These are phyloP conservation scores for Cydia fagiglandana DNA, from an alignment of 1,140 invertebrate species.

Conservation along the genomic window DNA sequence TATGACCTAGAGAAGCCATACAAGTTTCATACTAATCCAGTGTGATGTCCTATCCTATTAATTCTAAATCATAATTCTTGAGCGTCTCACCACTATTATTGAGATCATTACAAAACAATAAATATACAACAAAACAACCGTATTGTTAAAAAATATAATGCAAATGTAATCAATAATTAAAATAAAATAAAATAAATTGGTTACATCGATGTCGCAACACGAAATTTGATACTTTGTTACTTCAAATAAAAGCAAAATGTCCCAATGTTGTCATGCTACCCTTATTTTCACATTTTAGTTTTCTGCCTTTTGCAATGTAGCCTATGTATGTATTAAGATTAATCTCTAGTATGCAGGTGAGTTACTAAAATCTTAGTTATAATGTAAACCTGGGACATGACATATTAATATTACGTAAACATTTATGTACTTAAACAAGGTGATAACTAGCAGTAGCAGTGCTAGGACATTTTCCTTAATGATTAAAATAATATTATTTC, in stretches of 20 bases:
- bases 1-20: neutral
- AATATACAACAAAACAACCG: neutral
- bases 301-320: too few relatives aligned
- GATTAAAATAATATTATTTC: neutral
- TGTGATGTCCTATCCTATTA: neutral
- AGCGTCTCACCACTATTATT: conserved; percentile 29
- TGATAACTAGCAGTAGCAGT: neutral
- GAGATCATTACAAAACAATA: conserved; percentile 48
- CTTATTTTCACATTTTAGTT: too few relatives aligned
- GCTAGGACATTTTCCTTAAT: neutral
- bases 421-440: too few relatives aligned
- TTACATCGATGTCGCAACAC: too few relatives aligned
- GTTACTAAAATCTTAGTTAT: too few relatives aligned
- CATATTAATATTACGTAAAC: too few relatives aligned
- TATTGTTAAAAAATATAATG: neutral
- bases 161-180: neutral
- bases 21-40: neutral
- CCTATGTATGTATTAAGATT: too few relatives aligned
- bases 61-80: neutral
- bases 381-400: too few relatives aligned
- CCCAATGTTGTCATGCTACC: too few relatives aligned
- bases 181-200: neutral
- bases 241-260: too few relatives aligned
- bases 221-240: too few relatives aligned
- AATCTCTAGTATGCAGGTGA: too few relatives aligned